Conservation (phyloP, 2,113 vertebrate genomes). For the Sylvilagus bachmani region DNA sequence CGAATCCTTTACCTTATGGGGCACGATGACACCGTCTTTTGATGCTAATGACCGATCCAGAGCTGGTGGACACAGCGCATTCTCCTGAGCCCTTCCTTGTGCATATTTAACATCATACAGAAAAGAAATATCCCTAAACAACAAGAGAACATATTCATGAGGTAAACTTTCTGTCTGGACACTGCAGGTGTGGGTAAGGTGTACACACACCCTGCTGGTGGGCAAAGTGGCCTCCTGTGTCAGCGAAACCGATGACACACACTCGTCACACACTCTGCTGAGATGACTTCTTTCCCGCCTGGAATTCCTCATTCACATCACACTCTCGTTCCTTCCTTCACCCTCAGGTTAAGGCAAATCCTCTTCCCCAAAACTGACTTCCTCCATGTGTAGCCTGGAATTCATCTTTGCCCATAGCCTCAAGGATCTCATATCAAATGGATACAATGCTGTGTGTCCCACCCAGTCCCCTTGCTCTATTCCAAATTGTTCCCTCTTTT, state of each 20-base stretch:
- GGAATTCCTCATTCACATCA: background rate
- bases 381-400: background rate
- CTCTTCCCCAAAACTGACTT: background rate
- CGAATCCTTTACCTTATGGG: slow-evolving; percentile 45
- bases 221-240: background rate
- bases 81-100: slow-evolving; percentile 75
- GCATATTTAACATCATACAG: slow-evolving; percentile 87
- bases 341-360: background rate
- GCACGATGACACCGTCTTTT: background rate
- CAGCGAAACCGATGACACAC: background rate
- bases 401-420: background rate
- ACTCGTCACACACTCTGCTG: background rate
- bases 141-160: slow-evolving; percentile 2
- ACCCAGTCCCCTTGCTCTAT: background rate
- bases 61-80: background rate
- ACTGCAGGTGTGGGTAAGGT: background rate
- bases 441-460: background rate
- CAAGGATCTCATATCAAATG: background rate
- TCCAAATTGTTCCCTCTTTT: background rate
- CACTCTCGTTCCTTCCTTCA: background rate
- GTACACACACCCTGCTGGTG: background rate
- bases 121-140: slow-evolving; percentile 92
- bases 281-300: background rate
- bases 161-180: background rate
- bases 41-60: background rate